These are phyloP conservation scores for Euproctis similis DNA, from an alignment of 2,888 invertebrate genomes.

Conservation along the genomic window DNA sequence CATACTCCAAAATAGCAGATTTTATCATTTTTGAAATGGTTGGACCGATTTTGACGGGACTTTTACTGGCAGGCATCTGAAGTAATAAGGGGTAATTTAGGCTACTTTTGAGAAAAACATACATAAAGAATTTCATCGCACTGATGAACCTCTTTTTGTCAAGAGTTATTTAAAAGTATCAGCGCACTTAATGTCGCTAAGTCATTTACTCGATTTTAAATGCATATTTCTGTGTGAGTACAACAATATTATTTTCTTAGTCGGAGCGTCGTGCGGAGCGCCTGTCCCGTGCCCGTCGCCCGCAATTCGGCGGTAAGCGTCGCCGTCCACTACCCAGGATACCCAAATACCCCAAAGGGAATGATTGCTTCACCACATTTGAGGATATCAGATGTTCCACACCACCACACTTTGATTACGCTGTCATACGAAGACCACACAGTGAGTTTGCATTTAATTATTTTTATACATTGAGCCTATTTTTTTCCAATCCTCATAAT, in stretches of 20 bases:
- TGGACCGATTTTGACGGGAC: too few relatives aligned
- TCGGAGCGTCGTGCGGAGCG: constrained; percentile 66
- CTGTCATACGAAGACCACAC: constrained; percentile 53
- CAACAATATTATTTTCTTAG: constrained; percentile 27
- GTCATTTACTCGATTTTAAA: not conserved
- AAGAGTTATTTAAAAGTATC: too few relatives aligned
- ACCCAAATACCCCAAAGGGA: constrained; percentile 55
- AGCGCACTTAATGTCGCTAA: too few relatives aligned
- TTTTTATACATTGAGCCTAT: too few relatives aligned
- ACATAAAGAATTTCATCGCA: too few relatives aligned
- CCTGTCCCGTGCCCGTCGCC: constrained; percentile 59
- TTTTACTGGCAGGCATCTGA: too few relatives aligned
- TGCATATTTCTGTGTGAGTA: not conserved
- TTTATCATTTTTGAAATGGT: too few relatives aligned
- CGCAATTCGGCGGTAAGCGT: constrained; percentile 56
- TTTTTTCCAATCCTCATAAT: too few relatives aligned
- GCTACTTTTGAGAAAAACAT: too few relatives aligned
- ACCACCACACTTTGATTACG: constrained; percentile 57
- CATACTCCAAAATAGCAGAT: too few relatives aligned
- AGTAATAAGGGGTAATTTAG: too few relatives aligned
- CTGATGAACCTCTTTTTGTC: too few relatives aligned
- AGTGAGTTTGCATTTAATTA: constrained; percentile 33
- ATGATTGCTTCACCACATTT: constrained; percentile 42
- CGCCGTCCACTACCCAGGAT: constrained; percentile 49
- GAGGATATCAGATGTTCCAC: constrained; percentile 52